Conservation (phyloP, 2,797 vertebrate genomes). For the Macropus fuliginosus region DNA sequence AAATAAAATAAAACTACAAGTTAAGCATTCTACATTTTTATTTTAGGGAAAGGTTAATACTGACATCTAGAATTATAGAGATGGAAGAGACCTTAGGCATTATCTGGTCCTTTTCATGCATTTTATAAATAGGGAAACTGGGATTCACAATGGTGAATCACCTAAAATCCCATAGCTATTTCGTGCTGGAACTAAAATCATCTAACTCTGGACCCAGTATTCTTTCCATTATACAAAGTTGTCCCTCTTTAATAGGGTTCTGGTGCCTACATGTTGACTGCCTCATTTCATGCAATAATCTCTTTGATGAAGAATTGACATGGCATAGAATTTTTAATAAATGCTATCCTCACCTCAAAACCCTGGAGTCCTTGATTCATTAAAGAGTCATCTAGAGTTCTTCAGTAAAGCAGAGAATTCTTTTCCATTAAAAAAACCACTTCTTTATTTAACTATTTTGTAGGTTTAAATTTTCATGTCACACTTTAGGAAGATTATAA, state of each 20-base stretch:
- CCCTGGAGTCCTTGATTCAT: background rate
- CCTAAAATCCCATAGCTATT: background rate
- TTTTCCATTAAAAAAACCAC: constrained; percentile 8
- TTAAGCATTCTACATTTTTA: background rate
- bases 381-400: background rate
- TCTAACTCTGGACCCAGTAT: background rate
- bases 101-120: background rate
- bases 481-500: constrained; percentile 35
- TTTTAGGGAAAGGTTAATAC: background rate
- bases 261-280: background rate
- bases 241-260: background rate
- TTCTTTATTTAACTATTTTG: background rate
- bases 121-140: background rate
- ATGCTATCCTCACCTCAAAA: background rate
- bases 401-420: constrained; percentile 42
- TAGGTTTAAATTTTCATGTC: constrained; percentile 8
- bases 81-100: background rate
- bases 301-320: background rate
- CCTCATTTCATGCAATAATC: background rate
- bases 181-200: background rate
- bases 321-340: background rate
- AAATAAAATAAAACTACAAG: background rate
- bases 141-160: background rate
- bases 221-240: background rate
- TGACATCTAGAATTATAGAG: background rate